Base-by-base conservation (phyloP, 1,140 invertebrate species). In the Scaptomyza hsui region DNA sequence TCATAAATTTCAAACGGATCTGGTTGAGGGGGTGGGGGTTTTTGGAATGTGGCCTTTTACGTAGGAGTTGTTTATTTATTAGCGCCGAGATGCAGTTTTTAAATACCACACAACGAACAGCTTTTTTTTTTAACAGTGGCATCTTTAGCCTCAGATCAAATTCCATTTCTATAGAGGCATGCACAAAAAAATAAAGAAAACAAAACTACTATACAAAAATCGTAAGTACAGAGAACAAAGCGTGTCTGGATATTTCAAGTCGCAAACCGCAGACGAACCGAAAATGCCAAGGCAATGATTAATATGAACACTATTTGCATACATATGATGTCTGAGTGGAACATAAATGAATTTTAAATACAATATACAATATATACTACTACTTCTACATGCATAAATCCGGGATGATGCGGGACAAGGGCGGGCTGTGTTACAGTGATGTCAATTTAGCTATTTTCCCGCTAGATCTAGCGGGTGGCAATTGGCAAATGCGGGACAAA, bases 281-380 rank as follows among this genome's bases (percentile, higher is more conserved):
- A 57, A 56, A 59, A 47, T 48, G 45, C 24, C 24, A 64, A 44
- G 61, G 57, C 77, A 69, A 81, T 85, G 81, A 85, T 85, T 85
- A 85, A 85, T 85, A 86, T 86, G 69, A 57, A 57, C 69, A 70
- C 68, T 71, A 86, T 85, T 85, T 85, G 81, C 81, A 85, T 86
- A 85, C 73, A 75, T 62, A 85, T 69, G 76, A 80, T 70, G 67
- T 76, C 67, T 72, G 60, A 37, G 63, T 26, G 48, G 4, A 45
- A 21, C 12, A 12, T 69, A 61, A 86, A 85, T 85, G 81, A 85
- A 86, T 85, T 77, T 85, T 86, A 86, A 86, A 81, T 77, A 77
- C 72, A 81, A 85, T 72, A 72, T 70, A 71, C 7, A 42, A 55
- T n/a, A 10, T 32, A 41, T 21, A 21, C 19, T 1, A 3, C 10